These are phyloP conservation scores for Tipula unca DNA, from an alignment of 2,888 invertebrate genomes.

Conservation along the genomic window DNA sequence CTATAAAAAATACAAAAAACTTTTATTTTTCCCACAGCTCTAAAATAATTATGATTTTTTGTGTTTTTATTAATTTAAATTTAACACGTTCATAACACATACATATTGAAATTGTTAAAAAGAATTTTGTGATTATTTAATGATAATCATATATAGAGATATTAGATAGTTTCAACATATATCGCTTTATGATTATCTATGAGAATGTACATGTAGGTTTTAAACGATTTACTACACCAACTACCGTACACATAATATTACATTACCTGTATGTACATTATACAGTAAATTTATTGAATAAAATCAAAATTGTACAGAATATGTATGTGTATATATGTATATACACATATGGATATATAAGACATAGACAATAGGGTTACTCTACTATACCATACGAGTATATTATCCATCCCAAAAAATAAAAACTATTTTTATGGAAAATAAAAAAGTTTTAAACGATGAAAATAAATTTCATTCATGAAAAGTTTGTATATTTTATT, in stretches of 20 bases:
- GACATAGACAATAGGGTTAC: background rate
- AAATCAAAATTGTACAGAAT: background rate
- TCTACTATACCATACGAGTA: background rate
- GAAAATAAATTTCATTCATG: conserved; percentile 14
- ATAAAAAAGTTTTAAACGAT: background rate
- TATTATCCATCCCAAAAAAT: background rate
- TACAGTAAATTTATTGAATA: background rate
- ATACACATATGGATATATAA: background rate
- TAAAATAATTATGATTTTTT: background rate
- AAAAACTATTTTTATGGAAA: background rate
- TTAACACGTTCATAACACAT: background rate
- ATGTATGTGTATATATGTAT: background rate
- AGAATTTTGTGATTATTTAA: background rate
- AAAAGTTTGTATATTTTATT: background rate
- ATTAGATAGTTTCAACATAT: background rate
- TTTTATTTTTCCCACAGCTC: background rate
- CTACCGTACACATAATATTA: background rate
- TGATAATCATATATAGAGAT: background rate
- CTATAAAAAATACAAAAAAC: background rate
- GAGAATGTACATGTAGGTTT: background rate
- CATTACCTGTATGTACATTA: background rate
- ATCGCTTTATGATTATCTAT: background rate
- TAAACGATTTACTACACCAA: background rate
- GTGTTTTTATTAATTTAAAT: background rate
- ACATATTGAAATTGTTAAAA: background rate